Evolutionary conservation across 2,113 vertebrate species (phyloP), one percentile per base, ranked within the genome.

Genomic region (Litocranius walleri): DNA sequence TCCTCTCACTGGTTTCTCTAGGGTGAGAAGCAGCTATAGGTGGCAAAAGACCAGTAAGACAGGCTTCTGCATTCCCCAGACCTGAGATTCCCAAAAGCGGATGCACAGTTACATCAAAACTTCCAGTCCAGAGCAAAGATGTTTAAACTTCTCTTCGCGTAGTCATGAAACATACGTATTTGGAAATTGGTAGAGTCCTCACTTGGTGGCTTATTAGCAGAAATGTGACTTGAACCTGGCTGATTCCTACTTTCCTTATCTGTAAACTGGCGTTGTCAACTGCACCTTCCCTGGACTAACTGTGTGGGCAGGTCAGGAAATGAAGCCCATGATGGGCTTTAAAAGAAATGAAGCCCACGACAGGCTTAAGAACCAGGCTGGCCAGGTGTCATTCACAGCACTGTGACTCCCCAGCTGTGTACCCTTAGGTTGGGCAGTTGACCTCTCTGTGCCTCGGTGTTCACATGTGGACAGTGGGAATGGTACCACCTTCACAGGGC

Each of bases 141-240:
- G 5, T 45, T 45, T 14, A 7, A 40, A 17, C 74, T 23, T 56
- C 30, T 27, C 50, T 43, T 3, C 16, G 2, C 64, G 36, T 7
- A 6, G 6, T 1, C n/a, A 43, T 19, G 45, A 52, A 40, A 17
- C 5, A 1, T 15, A 4, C 3, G 0, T 48, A 52, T 30, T 45
- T 19, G 30, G 57, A 45, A 25, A 29, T n/a, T n/a, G 17, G 62
- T 5, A 5, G 43, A 16, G 54, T 15, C 57, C 29, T 52, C 15
- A 16, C 17, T 43, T 2, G 6, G 19, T 40, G 64, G 11, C 62
- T 94, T 7, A 0, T 8, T 11, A 3, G 62, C 3, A 4, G 43
- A 62, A 33, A 16, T 25, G 4, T 29, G 33, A 5, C 9, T 36
- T 33, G 40, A 62, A 77, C 17, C n/a, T 50, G 7, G 5, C 27